phyloP scores from a whole-genome alignment of 2,888 invertebrate genomes.

The Chydorus sphaericus region DNA sequence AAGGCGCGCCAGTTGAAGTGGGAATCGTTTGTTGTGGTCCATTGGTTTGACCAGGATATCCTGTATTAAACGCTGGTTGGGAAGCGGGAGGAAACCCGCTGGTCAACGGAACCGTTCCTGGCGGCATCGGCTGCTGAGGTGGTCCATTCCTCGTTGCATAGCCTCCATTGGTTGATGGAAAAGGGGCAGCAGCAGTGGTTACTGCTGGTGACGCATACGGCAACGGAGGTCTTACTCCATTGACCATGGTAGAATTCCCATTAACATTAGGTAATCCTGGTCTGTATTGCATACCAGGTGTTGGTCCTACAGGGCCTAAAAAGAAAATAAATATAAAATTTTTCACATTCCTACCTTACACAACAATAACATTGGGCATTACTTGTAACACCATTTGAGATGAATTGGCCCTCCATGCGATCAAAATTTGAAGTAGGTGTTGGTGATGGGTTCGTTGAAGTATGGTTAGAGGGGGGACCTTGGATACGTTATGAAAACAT shows the following conservation, averaged over 20 bases:
- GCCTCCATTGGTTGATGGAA: not conserved
- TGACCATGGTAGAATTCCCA: not conserved
- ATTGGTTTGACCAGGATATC: too few species aligned
- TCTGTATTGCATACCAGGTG: not conserved
- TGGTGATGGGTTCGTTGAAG: conserved; percentile 36
- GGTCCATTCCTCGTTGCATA: not conserved
- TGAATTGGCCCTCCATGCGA: conserved; percentile 30
- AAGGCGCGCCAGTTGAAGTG: not conserved
- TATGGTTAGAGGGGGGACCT: conserved; percentile 28
- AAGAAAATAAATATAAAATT: not conserved
- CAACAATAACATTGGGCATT: conserved; percentile 16
- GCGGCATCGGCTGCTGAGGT: not conserved
- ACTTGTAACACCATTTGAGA: conserved; percentile 19
- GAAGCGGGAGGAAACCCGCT: conserved; percentile 12
- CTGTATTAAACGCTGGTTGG: not conserved
- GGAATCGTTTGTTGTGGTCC: not conserved
- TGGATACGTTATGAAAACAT: not conserved
- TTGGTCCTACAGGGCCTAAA: too few species aligned
- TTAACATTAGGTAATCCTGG: not conserved
- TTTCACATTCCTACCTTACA: not conserved
- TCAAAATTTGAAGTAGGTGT: conserved; percentile 30
- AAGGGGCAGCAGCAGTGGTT: conserved; percentile 9
- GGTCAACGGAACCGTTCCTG: not conserved
- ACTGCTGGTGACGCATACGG: conserved; percentile 15
- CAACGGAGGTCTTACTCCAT: conserved; percentile 23